Conservation (phyloP, 2,113 vertebrate species). For the Nerophis ophidion region DNA sequence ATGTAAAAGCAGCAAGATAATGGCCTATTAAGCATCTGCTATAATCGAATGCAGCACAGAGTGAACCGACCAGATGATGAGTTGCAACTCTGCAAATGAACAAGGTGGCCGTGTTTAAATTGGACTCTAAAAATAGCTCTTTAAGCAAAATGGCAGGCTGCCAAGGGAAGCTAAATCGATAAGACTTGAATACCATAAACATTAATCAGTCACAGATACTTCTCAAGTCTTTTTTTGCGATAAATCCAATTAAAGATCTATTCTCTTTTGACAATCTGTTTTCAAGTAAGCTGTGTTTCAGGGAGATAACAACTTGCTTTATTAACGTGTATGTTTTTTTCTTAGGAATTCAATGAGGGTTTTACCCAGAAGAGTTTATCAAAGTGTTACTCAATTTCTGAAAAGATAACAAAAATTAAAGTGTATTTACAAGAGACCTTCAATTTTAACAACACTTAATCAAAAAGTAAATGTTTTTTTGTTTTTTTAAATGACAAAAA, state of each 20-base stretch:
- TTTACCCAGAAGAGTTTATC: conserved; percentile 2
- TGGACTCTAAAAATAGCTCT: conserved; percentile 1
- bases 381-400: neutral
- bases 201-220: neutral
- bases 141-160: conserved; percentile 1
- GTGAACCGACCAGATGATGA: neutral
- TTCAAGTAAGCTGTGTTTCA: conserved; percentile 9
- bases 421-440: neutral
- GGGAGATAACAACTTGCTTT: conserved; percentile 5
- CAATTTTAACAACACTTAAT: neutral
- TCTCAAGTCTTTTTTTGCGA: neutral
- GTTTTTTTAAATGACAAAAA: too few relatives aligned
- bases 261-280: conserved; percentile 3
- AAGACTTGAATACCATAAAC: conserved; percentile 5
- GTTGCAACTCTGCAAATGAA: neutral
- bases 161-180: conserved; percentile 6
- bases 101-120: neutral
- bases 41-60: conserved; percentile 1
- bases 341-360: conserved; percentile 1
- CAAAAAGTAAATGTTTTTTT: neutral
- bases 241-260: neutral
- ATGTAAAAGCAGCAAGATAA: neutral
- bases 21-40: neutral
- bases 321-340: neutral
- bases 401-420: neutral